Percentiles rank a stretch among this genome's conserved stretches.
phyloP scores from a whole-genome alignment of 2,113 vertebrate species.

The Calidris pugnax region DNA sequence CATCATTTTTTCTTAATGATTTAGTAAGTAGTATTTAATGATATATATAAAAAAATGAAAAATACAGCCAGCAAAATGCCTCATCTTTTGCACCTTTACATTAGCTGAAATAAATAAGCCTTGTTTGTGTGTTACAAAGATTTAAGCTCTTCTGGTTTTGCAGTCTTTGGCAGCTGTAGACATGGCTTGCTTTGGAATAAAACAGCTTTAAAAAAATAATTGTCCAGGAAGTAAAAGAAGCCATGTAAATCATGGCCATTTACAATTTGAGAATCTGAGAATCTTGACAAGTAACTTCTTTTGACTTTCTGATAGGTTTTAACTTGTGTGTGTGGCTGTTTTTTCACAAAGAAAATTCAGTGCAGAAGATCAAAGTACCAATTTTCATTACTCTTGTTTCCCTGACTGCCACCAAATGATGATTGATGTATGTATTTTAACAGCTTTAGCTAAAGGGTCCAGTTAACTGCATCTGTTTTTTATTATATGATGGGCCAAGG shows the following conservation, averaged over 20 bases:
- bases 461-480: not conserved
- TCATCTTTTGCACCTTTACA: not conserved
- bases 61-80: not conserved
- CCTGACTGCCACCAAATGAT: not conserved
- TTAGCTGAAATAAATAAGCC: not conserved
- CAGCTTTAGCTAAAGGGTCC: not conserved
- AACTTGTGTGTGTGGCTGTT: not conserved
- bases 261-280: not conserved
- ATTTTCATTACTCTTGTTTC: conserved; percentile 3
- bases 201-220: not conserved
- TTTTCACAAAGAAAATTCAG: not conserved
- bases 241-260: not conserved
- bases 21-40: not conserved
- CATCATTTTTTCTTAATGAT: not conserved
- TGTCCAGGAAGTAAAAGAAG: not conserved
- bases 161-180: not conserved
- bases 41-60: not conserved
- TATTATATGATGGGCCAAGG: not conserved
- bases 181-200: not conserved
- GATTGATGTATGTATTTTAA: not conserved
- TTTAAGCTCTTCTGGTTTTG: not conserved
- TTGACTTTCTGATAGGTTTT: not conserved
- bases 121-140: not conserved
- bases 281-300: not conserved
- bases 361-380: not conserved